Evolutionary conservation across 92 coral and sea anemone species (phyloP), one percentile per base, ranked within the genome.

Genomic region (Scolanthus callimorphus): DNA sequence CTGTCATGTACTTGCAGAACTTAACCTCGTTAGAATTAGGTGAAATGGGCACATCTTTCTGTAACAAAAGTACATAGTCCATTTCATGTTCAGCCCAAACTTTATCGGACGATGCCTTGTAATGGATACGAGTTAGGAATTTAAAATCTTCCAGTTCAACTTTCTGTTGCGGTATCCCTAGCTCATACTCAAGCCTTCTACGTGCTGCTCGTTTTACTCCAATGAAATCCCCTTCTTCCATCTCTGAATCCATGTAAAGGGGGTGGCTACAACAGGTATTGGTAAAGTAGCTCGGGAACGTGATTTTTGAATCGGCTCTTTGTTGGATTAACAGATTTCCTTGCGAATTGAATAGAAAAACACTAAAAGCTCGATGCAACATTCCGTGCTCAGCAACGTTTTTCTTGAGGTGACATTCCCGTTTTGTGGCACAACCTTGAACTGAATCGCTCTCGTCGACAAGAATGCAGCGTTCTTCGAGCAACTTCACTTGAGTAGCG

Each of bases 251-350:
- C 25, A 48, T 54, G 43, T 68, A 67, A 48, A 88, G 65, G 0
- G 97, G 97, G n/a, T 91, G 97, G 24, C 96, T 87, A 21, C 97
- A 91, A 31, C 97, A 91, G 0, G 96, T 49, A 75, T 91, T 91
- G 0, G 97, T 91, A 44, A 88, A 80, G 49, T 73, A 76, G 20
- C 74, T 67, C 0, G 97, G 96, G 65, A 91, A 91, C 2, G 97
- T 91, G 11, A 91, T 76, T 65, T 91, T 91, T n/a, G 80, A 50
- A 27, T 91, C 76, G 0, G 97, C 88, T 48, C 97, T 70, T 69
- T 91, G 96, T 53, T 91, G 96, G 41, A 91, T 31, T 20, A 91
- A 56, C 9, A 91, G 63, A 43, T 91, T 81, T 47, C 86, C 84
- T 46, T 72, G 78, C n/a, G 27, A 39, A 51, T 88, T 91, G 62